Conservation (phyloP, 2,113 vertebrate genomes). For the Sceloporus tristichus region DNA sequence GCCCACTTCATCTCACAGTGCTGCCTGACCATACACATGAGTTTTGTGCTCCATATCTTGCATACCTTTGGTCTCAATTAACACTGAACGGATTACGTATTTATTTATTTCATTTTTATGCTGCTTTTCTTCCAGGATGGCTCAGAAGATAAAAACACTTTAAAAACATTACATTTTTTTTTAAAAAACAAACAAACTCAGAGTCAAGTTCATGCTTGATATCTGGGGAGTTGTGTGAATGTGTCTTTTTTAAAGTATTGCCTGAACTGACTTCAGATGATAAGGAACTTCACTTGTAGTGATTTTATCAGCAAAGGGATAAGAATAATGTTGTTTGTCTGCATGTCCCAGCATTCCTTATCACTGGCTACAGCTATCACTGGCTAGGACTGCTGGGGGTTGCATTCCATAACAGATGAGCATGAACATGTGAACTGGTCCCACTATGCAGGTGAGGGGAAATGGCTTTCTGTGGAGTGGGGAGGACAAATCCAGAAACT, state of each 20-base stretch:
- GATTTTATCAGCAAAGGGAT: too few species aligned
- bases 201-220: not conserved
- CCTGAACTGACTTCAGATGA: not conserved
- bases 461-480: not conserved
- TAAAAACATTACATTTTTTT: too few species aligned
- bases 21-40: not conserved
- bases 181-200: too few species aligned
- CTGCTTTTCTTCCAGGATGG: too few species aligned
- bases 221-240: not conserved
- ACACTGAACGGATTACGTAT: not conserved
- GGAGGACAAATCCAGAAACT: not conserved
- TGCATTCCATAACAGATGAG: not conserved
- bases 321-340: too few species aligned
- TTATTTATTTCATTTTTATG: too few species aligned
- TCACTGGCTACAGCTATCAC: too few species aligned
- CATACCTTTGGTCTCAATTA: not conserved
- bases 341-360: too few species aligned
- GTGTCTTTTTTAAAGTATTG: not conserved
- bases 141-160: too few species aligned
- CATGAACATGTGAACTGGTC: not conserved
- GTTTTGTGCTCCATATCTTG: not conserved
- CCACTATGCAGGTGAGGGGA: too few species aligned
- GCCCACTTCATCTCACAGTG: not conserved
- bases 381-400: too few species aligned
- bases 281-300: not conserved